Evolutionary conservation across 2,888 invertebrate genomes (phyloP).

Genomic region (Deilephila porcellus): DNA sequence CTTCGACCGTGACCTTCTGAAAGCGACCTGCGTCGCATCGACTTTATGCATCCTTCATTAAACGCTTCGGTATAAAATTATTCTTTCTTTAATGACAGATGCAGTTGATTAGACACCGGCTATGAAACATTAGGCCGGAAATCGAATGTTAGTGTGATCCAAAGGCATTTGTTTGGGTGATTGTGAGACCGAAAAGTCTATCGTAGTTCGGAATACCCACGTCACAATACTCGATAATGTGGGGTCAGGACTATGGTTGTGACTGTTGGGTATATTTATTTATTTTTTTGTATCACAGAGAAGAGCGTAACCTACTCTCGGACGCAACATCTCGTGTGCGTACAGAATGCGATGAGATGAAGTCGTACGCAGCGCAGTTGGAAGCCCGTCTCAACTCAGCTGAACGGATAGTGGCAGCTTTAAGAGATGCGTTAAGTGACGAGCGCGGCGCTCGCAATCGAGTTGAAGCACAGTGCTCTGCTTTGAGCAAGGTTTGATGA

Average conservation of each 20-base stretch:
- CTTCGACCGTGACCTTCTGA: no score
- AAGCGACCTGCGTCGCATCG: no score
- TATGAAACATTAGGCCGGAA: no score
- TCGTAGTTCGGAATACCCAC: not conserved
- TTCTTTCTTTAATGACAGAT: no score
- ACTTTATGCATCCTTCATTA: no score
- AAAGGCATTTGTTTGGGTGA: no score
- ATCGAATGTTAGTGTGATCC: no score
- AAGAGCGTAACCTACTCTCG: constrained; percentile 67
- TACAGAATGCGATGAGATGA: constrained; percentile 59
- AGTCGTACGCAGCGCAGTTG: constrained; percentile 54
- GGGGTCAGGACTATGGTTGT: no score
- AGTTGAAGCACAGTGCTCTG: constrained; percentile 57
- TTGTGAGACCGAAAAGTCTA: no score
- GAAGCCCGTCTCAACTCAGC: constrained; percentile 58
- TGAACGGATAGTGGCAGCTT: constrained; percentile 64
- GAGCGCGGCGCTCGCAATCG: constrained; percentile 63
- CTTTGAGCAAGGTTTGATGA: constrained; percentile 58
- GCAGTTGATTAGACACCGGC: no score
- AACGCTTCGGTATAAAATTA: no score
- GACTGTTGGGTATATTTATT: not conserved
- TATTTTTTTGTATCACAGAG: constrained; percentile 47
- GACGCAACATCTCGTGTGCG: constrained; percentile 52
- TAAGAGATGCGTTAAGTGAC: constrained; percentile 70
- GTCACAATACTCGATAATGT: not conserved